Evolutionary conservation across 2,113 vertebrate species (phyloP).

Genomic region (Lepidothrix coronata): DNA sequence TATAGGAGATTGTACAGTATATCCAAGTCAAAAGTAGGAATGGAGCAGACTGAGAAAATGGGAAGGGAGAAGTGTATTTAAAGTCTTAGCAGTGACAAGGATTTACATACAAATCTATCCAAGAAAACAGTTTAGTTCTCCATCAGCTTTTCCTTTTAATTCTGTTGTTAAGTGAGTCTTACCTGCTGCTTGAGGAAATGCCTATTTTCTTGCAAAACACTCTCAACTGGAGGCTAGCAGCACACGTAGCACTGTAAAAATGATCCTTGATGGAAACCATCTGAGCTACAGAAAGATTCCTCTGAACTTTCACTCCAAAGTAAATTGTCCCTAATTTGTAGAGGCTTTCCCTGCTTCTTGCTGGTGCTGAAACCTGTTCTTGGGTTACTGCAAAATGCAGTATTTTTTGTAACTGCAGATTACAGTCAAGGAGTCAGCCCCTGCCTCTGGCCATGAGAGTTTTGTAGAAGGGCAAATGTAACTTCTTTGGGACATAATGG

Average conservation of each 20-base stretch:
- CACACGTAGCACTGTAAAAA: neutral
- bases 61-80: neutral
- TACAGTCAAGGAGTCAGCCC: neutral
- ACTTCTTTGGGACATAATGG: neutral
- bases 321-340: neutral
- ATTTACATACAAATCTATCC: neutral
- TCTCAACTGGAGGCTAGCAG: neutral
- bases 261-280: neutral
- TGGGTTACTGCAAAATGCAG: neutral
- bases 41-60: neutral
- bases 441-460: neutral
- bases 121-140: neutral
- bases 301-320: neutral
- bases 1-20: neutral
- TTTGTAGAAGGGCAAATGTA: neutral
- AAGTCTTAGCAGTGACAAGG: neutral
- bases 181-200: neutral
- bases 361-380: neutral
- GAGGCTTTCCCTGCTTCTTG: neutral
- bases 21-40: neutral
- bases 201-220: neutral
- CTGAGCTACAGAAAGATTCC: conserved; percentile 27
- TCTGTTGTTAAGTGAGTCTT: neutral
- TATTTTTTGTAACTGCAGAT: neutral
- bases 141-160: neutral